Evolutionary conservation across 2,797 vertebrate genomes (phyloP), one percentile per base, ranked within the genome.

Genomic region (Propithecus deckenii): DNA sequence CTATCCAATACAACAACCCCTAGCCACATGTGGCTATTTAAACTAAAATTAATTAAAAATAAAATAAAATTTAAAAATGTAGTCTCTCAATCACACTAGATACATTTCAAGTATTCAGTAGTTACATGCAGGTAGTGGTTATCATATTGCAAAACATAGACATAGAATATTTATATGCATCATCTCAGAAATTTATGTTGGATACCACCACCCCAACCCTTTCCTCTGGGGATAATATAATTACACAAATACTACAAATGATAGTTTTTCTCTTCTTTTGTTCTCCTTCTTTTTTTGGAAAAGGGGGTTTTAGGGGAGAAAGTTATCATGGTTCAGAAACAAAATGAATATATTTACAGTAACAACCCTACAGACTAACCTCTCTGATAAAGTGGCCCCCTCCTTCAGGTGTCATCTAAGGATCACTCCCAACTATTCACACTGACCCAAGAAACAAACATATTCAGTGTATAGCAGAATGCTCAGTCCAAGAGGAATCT

Each of bases 321-420:
- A 94, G 32, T 71, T 61, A 38, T 85, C 38, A 61, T n/a, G 2
- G 55, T 74, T 78, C 22, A 96, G 90, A 95, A 97, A 85, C 46
- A 76, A 89, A 67, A 12, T 92, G 28, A 93, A 61, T 65, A 2
- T 5, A 93, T 72, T 52, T 38, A 0, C 9, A 69, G n/a, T 55
- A 76, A 67, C 28, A 83, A 5, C 41, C 28, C 23, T 79, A 61
- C 30, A 89, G n/a, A 55, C 30, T 48, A 94, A 28, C 1, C 11
- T 74, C n/a, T 67, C 89, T 93, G 32, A 86, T 32, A 61, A 95
- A 92, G 74, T 38, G 32, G 0, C 43, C 32, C n/a, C 30, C 20
- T 83, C 86, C 15, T 55, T 67, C 32, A 80, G 20, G 8, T 41
- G 15, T 57, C 81, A 80, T 74, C 28, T 76, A 78, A 80, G 67